Percentiles rank a stretch among this genome's conserved stretches.
Evolutionary conservation across 2,113 vertebrate species (phyloP).

Genomic region (Danio rerio): DNA sequence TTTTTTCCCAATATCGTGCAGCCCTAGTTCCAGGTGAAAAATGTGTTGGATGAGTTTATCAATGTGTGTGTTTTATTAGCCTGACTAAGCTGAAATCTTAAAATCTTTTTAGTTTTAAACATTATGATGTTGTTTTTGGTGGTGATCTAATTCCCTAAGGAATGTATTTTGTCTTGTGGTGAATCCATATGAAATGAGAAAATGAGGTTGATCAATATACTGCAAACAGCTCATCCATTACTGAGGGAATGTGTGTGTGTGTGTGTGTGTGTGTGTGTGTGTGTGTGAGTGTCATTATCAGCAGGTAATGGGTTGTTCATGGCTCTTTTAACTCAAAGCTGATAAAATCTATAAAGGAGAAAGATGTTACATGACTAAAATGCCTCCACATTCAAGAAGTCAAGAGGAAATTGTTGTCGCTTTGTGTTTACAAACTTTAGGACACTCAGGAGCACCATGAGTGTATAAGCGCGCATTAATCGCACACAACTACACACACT

Average conservation of each 20-base stretch:
- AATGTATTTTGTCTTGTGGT: not conserved
- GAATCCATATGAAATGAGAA: conserved; percentile 42
- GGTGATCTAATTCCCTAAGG: not conserved
- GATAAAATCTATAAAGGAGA: conserved; percentile 17
- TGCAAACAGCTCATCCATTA: conserved; percentile 47
- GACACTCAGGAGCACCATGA: too few species aligned
- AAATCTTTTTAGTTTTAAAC: not conserved
- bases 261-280: conserved; percentile 38
- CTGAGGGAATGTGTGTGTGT: conserved; percentile 36
- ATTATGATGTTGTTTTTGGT: not conserved
- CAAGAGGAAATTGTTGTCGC: not conserved
- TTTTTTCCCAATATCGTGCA: too few species aligned
- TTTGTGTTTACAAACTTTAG: too few species aligned
- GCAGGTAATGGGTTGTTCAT: conserved; percentile 36
- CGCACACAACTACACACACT: not conserved
- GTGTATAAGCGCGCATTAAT: not conserved
- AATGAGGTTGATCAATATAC: conserved; percentile 35
- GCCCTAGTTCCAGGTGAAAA: not conserved
- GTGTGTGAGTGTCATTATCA: conserved; percentile 16
- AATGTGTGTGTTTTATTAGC: not conserved
- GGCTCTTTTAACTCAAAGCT: conserved; percentile 36
- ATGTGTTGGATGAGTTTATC: not conserved
- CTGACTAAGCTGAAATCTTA: not conserved
- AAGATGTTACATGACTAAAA: not conserved
- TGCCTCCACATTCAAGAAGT: not conserved